Percentiles rank a stretch among this genome's conserved stretches.
These are phyloP conservation scores for Ctenochaetus hawaiiensis DNA, from an alignment of 2,797 vertebrate species.

Conservation along the genomic window DNA sequence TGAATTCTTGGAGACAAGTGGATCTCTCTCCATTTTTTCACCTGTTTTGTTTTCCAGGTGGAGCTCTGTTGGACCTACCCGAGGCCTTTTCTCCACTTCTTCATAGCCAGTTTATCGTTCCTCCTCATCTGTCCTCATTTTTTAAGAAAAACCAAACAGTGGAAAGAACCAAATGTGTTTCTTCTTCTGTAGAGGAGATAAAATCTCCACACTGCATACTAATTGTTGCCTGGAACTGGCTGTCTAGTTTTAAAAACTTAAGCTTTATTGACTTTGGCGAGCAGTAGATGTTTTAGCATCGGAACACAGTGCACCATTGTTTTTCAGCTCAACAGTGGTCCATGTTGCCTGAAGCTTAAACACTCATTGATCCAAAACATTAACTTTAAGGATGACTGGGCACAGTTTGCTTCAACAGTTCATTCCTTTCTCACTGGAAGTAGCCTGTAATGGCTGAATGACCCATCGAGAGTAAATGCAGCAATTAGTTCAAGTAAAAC, in stretches of 20 bases:
- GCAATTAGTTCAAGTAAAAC: neutral
- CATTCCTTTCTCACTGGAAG: slow-evolving; percentile 24
- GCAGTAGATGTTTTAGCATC: slow-evolving; percentile 15
- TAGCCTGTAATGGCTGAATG: slow-evolving; percentile 9
- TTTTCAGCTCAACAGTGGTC: slow-evolving; percentile 23
- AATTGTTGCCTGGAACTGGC: slow-evolving; percentile 30
- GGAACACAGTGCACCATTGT: slow-evolving; percentile 42
- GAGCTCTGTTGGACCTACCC: slow-evolving; percentile 24
- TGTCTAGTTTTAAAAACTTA: slow-evolving; percentile 12
- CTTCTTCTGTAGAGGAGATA: slow-evolving; percentile 31
- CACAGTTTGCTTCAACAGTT: slow-evolving; percentile 17
- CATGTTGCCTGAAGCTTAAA: slow-evolving; percentile 46
- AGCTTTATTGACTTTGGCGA: slow-evolving; percentile 55
- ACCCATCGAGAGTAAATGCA: neutral
- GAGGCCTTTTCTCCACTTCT: slow-evolving; percentile 26
- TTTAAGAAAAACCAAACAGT: slow-evolving; percentile 25
- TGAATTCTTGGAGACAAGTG: slow-evolving; percentile 51
- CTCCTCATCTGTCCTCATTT: slow-evolving; percentile 32
- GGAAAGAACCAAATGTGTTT: slow-evolving; percentile 47
- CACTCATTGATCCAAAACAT: slow-evolving; percentile 45
- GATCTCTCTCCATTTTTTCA: slow-evolving; percentile 49
- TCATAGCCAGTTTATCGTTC: slow-evolving; percentile 30
- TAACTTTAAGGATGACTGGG: slow-evolving; percentile 32
- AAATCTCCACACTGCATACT: slow-evolving; percentile 27
- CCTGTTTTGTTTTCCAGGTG: slow-evolving; percentile 75